Base-by-base conservation (phyloP, 2,113 vertebrate species). In the Enhydra lutris region DNA sequence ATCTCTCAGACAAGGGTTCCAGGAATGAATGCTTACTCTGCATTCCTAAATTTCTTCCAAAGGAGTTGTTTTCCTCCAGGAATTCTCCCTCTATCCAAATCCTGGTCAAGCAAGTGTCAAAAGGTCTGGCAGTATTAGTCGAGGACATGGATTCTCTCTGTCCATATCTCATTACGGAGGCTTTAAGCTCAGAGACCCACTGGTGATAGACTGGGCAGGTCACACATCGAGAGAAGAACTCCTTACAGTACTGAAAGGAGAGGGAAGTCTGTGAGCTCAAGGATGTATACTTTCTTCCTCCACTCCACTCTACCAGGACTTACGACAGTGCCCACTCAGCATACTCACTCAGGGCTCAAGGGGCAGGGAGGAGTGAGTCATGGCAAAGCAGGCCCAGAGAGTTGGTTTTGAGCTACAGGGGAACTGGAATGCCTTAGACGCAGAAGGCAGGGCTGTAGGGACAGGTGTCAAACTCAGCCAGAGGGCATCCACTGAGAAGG, bases 121-220 rank as follows among this genome's bases (percentile, higher is more conserved):
- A 71, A 65, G 95, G 85, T 36, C 94, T 87, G 59, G 65, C 79
- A 26, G 57, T 42, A 7, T 87, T 80, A 42, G 76, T 88, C 20
- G 86, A 92, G 76, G 47, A 57, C 29, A 50, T 65, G 39, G 52
- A 31, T 57, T 94, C 76, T 91, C 31, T 82, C 65, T 94, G 93
- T 87, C 61, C 79, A 69, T 23, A 76, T 39, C 79, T 95, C 61
- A 96, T 87, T 34, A 97, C 57, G 34, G 89, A 95, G 57, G 93
- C 94, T 86, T 97, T 88, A 78, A 98, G 97, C 39, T 96, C 74
- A 80, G 96, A 93, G 47, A 97, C 96, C 91, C 97, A 81, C 17
- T 52, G 87, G 76, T 97, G 95, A 80, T 96, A 98, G 61, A 98
- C 95, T 26, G 96, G 97, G 89, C 97, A 97, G 79, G 96, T 98